Conservation (phyloP, 2,888 invertebrate genomes). For the Ochlodes sylvanus region DNA sequence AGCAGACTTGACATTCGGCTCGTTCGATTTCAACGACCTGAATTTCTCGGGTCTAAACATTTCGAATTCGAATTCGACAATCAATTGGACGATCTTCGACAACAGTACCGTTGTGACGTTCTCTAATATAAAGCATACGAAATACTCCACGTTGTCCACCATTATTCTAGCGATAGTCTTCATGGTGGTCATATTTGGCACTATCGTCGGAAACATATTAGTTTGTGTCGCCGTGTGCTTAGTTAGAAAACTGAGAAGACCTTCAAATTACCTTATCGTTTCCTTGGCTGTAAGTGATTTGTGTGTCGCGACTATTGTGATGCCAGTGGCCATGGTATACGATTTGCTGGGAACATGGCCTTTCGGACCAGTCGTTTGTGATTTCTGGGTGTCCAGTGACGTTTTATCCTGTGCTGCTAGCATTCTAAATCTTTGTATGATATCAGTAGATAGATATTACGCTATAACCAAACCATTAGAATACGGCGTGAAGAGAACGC, state of each 20-base stretch:
- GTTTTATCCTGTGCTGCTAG: constrained; percentile 99
- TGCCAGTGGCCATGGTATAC: constrained; percentile 98
- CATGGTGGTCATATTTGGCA: constrained; percentile 90
- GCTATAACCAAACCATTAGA: constrained; percentile 97
- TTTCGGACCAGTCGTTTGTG: constrained; percentile 96
- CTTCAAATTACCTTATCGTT: constrained; percentile 96
- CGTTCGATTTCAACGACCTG: constrained; percentile 63
- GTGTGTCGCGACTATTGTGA: constrained; percentile 97
- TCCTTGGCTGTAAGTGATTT: constrained; percentile 98
- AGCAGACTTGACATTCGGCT: constrained; percentile 60
- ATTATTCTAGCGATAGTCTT: constrained; percentile 90
- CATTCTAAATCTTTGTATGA: constrained; percentile 98
- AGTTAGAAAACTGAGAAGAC: constrained; percentile 95
- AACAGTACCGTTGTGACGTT: constrained; percentile 57
- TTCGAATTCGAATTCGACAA: constrained; percentile 62
- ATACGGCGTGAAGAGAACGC: constrained; percentile 97
- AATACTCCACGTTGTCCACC: constrained; percentile 78
- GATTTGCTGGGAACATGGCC: constrained; percentile 97
- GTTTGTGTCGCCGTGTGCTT: constrained; percentile 98
- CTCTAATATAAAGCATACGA: constrained; percentile 70
- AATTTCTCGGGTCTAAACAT: constrained; percentile 58
- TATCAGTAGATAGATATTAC: constrained; percentile 97
- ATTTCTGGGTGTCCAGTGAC: constrained; percentile 98
- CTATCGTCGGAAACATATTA: constrained; percentile 94
- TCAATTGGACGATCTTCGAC: constrained; percentile 69